Evolutionary conservation across 2,888 invertebrate genomes (phyloP).

Genomic region (Nasonovia ribisnigri): DNA sequence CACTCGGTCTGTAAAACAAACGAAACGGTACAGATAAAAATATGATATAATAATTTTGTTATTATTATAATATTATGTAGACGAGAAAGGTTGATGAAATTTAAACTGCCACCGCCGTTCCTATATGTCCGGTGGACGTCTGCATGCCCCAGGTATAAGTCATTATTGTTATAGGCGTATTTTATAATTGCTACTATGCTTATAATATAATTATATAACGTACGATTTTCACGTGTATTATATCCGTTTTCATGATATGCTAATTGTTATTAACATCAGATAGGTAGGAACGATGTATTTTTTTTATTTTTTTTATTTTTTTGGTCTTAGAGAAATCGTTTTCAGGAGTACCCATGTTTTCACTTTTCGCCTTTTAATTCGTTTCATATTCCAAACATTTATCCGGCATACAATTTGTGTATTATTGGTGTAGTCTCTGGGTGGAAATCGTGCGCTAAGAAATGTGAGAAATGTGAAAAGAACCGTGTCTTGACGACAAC

Average conservation of each 20-base stretch:
- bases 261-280: neutral
- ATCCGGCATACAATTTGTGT: neutral
- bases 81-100: neutral
- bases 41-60: neutral
- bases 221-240: neutral
- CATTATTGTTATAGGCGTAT: neutral
- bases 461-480: neutral
- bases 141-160: neutral
- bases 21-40: neutral
- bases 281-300: neutral
- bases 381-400: neutral
- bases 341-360: neutral
- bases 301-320: neutral
- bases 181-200: neutral
- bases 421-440: neutral
- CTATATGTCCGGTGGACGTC: neutral
- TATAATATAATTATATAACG: neutral
- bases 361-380: neutral
- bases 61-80: neutral
- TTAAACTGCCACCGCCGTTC: neutral
- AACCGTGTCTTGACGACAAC: neutral
- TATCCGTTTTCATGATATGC: neutral
- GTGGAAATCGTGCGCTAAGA: neutral
- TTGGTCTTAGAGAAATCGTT: neutral
- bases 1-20: constrained; percentile 75